Conservation (phyloP, 2,797 vertebrate genomes). For the Hyperoplus lanceolatus region DNA sequence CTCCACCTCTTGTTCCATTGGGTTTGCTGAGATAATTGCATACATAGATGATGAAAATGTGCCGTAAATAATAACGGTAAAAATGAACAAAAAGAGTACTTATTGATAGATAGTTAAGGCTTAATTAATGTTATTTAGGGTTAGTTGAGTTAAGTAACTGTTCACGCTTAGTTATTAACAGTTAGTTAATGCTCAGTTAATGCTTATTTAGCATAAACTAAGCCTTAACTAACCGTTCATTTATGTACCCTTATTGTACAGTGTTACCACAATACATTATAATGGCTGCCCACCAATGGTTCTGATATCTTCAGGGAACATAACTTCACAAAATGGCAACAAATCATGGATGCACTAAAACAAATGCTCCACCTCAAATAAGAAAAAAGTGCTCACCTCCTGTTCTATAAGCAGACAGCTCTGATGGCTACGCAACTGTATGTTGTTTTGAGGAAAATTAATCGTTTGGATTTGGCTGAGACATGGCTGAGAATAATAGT, state of each 20-base stretch:
- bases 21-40: constrained; percentile 5
- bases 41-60: constrained; percentile 13
- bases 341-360: constrained; percentile 16
- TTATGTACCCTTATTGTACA: no score
- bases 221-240: no score
- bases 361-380: background rate
- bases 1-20: background rate
- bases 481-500: constrained; percentile 11
- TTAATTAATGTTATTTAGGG: no score
- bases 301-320: constrained; percentile 13
- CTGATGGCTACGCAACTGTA: background rate
- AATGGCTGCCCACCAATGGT: constrained; percentile 11
- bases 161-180: no score
- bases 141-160: no score
- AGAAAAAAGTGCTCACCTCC: background rate
- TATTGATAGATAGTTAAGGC: no score
- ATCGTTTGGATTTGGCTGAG: constrained; percentile 8
- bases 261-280: background rate
- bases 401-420: background rate
- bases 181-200: no score
- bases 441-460: constrained; percentile 12
- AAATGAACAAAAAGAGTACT: no score
- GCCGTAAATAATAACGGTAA: no score
- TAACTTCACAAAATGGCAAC: constrained; percentile 17
- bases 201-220: no score